phyloP scores from a whole-genome alignment of 2,888 invertebrate species.

The Cheilosia pagana region DNA sequence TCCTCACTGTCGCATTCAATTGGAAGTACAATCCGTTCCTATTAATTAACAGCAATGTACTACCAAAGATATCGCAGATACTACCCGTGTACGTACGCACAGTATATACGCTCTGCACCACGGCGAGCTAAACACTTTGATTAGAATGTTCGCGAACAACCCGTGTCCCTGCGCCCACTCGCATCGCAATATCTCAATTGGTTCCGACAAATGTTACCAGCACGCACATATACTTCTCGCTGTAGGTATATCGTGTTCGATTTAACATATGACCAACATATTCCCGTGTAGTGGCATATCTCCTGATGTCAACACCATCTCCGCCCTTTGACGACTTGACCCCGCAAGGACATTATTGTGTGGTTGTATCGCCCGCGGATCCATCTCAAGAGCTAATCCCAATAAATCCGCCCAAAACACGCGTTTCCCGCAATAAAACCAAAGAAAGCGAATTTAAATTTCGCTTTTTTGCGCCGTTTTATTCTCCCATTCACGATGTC shows the following conservation, averaged over 20 bases:
- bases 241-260: constrained; percentile 50
- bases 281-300: constrained; percentile 55
- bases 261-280: constrained; percentile 66
- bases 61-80: constrained; percentile 45
- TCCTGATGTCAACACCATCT: constrained; percentile 67
- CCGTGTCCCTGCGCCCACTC: constrained; percentile 63
- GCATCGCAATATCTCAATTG: constrained; percentile 68
- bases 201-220: constrained; percentile 49
- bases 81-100: constrained; percentile 27
- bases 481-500: constrained; percentile 13
- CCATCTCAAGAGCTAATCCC: constrained; percentile 33
- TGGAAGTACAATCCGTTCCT: constrained; percentile 12
- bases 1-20: background rate
- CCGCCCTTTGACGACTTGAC: constrained; percentile 65
- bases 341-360: constrained; percentile 66
- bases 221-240: constrained; percentile 20
- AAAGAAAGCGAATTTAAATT: constrained; percentile 56
- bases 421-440: constrained; percentile 56
- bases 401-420: constrained; percentile 70
- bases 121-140: constrained; percentile 36
- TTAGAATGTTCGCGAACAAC: constrained; percentile 69
- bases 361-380: constrained; percentile 46
- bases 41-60: constrained; percentile 67
- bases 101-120: background rate
- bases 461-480: constrained; percentile 13